These are phyloP conservation scores for Urosaurus nigricauda DNA, from an alignment of 2,797 vertebrate genomes.

Conservation along the genomic window DNA sequence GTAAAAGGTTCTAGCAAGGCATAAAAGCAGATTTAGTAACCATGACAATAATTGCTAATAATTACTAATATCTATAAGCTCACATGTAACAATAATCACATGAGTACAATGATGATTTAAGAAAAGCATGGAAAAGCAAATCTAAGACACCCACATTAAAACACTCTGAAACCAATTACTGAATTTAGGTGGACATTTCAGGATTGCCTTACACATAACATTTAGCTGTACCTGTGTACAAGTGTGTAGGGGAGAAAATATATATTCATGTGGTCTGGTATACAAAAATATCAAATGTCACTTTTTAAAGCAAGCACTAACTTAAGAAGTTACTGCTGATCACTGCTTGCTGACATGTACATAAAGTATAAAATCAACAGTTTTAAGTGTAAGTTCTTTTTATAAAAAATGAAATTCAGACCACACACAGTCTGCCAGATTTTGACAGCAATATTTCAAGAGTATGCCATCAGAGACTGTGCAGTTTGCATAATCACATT, in stretches of 20 bases:
- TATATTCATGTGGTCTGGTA: neutral
- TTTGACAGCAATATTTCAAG: neutral
- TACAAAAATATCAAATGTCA: too few relatives aligned
- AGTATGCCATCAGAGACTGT: neutral
- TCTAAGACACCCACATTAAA: neutral
- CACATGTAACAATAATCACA: neutral
- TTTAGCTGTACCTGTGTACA: neutral
- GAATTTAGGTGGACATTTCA: neutral
- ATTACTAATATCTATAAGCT: neutral
- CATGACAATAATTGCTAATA: neutral
- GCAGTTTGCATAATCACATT: neutral
- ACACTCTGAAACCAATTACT: neutral
- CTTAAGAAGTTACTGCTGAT: neutral
- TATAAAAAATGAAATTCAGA: neutral
- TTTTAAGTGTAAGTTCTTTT: neutral
- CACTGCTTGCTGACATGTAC: neutral
- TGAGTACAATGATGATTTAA: neutral
- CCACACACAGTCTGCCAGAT: neutral
- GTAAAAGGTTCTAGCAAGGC: neutral
- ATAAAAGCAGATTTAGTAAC: neutral
- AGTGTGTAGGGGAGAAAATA: too few relatives aligned
- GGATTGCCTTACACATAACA: neutral
- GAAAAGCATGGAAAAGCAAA: neutral
- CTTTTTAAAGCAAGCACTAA: neutral
- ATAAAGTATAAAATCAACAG: neutral